These are phyloP conservation scores for Panopea generosa DNA, from an alignment of 2,888 invertebrate species.

Conservation along the genomic window DNA sequence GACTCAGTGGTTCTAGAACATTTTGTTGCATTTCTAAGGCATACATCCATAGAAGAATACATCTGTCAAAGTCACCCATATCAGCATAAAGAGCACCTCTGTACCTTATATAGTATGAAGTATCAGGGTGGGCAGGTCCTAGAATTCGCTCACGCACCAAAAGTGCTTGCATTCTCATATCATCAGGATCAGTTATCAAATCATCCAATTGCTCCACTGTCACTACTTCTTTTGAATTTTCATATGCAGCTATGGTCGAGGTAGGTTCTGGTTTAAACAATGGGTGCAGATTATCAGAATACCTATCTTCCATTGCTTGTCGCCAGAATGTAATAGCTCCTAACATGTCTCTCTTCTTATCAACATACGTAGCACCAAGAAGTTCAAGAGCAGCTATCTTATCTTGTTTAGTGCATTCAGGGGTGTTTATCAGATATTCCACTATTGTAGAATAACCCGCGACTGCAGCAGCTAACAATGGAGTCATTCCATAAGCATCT, in stretches of 20 bases:
- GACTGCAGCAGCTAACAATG: conserved; percentile 94
- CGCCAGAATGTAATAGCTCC: conserved; percentile 94
- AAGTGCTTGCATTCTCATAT: conserved; percentile 95
- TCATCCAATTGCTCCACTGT: conserved; percentile 93
- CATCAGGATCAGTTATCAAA: conserved; percentile 96
- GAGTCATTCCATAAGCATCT: conserved; percentile 98
- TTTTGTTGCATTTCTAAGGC: conserved; percentile 98
- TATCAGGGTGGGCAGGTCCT: conserved; percentile 97
- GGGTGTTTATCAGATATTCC: conserved; percentile 91
- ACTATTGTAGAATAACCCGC: conserved; percentile 97
- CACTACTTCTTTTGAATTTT: conserved; percentile 93
- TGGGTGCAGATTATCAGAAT: conserved; percentile 54
- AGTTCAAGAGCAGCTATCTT: conserved; percentile 96
- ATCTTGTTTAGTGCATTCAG: conserved; percentile 88
- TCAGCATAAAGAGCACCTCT: conserved; percentile 97
- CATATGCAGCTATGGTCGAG: conserved; percentile 94
- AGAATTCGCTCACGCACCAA: conserved; percentile 96
- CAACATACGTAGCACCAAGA: conserved; percentile 97
- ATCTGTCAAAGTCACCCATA: conserved; percentile 93
- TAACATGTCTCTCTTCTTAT: conserved; percentile 97
- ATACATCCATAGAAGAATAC: conserved; percentile 98
- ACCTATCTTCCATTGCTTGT: conserved; percentile 92
- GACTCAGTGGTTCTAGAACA: conserved; percentile 95
- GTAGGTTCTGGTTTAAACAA: conserved; percentile 91
- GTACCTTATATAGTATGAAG: conserved; percentile 97